Percentiles rank a stretch among this genome's conserved stretches.
Conservation (phyloP, 2,888 invertebrate genomes). For the Ornithoptera alexandrae region DNA sequence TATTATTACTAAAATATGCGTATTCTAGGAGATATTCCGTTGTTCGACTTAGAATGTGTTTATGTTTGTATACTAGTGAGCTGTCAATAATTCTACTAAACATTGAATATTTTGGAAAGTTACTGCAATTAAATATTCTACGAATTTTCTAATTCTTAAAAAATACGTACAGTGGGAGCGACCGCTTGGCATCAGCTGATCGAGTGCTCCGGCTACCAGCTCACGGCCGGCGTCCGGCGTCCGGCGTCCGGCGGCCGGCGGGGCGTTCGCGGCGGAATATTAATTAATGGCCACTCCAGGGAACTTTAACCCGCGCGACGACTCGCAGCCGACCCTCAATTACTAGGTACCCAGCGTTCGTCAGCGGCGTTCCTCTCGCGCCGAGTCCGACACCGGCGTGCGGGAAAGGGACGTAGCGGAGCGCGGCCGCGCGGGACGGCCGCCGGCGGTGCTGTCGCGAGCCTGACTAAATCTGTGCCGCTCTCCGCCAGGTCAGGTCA, state of each 20-base stretch:
- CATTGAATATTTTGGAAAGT: too few relatives aligned
- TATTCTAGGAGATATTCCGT: too few relatives aligned
- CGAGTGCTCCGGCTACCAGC: background rate
- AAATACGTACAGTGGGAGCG: background rate
- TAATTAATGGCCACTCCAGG: constrained; percentile 35
- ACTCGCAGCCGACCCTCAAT: constrained; percentile 45
- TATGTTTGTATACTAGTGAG: too few relatives aligned
- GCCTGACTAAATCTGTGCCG: constrained; percentile 77
- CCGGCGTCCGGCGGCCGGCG: too few relatives aligned
- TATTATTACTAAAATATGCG: too few relatives aligned
- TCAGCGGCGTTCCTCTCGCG: constrained; percentile 48
- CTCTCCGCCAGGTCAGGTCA: constrained; percentile 75
- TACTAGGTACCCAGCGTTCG: constrained; percentile 48
- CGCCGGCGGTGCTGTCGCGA: constrained; percentile 67
- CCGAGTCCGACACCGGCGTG: constrained; percentile 49
- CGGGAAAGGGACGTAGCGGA: constrained; percentile 50
- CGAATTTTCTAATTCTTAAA: too few relatives aligned
- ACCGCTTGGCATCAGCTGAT: constrained; percentile 19
- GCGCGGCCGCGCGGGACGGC: constrained; percentile 49
- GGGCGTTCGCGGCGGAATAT: constrained; percentile 20
- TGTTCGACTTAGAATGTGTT: too few relatives aligned
- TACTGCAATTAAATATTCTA: too few relatives aligned
- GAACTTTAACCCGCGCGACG: constrained; percentile 40
- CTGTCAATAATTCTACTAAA: too few relatives aligned
- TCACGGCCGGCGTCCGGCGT: too few relatives aligned